Evolutionary conservation across 2,888 invertebrate genomes (phyloP).

Genomic region (Anticlea derivata): DNA sequence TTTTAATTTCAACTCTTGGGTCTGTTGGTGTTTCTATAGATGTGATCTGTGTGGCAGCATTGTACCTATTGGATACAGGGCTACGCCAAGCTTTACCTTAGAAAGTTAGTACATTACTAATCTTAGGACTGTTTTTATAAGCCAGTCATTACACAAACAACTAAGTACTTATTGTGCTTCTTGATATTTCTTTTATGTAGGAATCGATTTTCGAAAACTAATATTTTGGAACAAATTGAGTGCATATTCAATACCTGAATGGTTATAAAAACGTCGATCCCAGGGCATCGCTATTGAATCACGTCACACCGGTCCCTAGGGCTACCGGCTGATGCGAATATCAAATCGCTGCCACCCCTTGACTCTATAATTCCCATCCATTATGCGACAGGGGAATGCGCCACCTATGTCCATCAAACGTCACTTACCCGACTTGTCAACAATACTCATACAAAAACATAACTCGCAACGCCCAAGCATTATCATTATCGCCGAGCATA

Average conservation of each 20-base stretch:
- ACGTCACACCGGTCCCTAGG: slow-evolving; percentile 69
- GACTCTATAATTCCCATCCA: slow-evolving; percentile 73
- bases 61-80: neutral
- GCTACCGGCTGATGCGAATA: slow-evolving; percentile 73
- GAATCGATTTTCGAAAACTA: too few species aligned
- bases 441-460: slow-evolving; percentile 37
- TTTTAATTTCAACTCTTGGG: slow-evolving; percentile 77
- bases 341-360: slow-evolving; percentile 78
- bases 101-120: too few species aligned
- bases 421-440: slow-evolving; percentile 46
- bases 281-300: slow-evolving; percentile 66
- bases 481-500: slow-evolving; percentile 40
- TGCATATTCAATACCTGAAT: too few species aligned
- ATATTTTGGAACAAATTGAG: too few species aligned
- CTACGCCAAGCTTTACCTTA: too few species aligned
- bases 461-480: slow-evolving; percentile 33
- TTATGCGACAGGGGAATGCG: slow-evolving; percentile 65
- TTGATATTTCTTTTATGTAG: too few species aligned
- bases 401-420: slow-evolving; percentile 62
- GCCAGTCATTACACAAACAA: too few species aligned
- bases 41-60: slow-evolving; percentile 1
- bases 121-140: too few species aligned
- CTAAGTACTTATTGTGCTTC: neutral
- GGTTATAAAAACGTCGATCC: slow-evolving; percentile 63
- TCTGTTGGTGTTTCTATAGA: slow-evolving; percentile 40